Conservation (phyloP, 2,888 invertebrate species). For the Cylindroiulus punctatus region DNA sequence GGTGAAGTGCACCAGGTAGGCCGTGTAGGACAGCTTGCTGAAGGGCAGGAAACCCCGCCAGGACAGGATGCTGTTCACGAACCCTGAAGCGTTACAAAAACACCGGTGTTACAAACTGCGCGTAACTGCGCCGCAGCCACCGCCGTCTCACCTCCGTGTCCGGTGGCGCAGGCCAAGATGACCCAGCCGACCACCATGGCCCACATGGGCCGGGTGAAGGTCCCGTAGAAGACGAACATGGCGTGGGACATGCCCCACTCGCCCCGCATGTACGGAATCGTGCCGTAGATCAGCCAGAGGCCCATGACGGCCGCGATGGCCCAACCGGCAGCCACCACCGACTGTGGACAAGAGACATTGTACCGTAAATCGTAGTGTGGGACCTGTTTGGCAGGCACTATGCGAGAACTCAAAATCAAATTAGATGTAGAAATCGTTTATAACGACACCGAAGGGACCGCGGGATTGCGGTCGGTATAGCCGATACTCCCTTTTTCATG, state of each 20-base stretch:
- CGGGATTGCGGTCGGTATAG: no score
- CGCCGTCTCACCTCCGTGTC: constrained; percentile 52
- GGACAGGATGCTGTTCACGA: constrained; percentile 46
- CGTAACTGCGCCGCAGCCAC: background rate
- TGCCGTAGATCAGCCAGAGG: constrained; percentile 46
- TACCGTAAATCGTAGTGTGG: no score
- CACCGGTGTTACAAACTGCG: background rate
- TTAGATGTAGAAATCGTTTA: no score
- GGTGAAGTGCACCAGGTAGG: constrained; percentile 54
- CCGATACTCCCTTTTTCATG: no score
- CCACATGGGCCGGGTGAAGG: constrained; percentile 52
- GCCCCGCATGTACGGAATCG: constrained; percentile 24
- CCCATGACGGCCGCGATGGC: background rate
- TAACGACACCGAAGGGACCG: no score
- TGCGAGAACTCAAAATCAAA: no score
- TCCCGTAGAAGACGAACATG: constrained; percentile 50
- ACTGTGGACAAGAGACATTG: background rate
- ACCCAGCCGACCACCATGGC: constrained; percentile 53
- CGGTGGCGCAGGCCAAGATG: constrained; percentile 54
- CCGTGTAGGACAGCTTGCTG: constrained; percentile 52
- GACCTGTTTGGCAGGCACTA: no score
- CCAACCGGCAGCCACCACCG: constrained; percentile 46
- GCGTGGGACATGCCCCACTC: constrained; percentile 37
- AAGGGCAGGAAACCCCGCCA: constrained; percentile 51
- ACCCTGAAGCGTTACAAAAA: no score